phyloP scores from a whole-genome alignment of 2,888 invertebrate species.

The Platycheirus rosarum region DNA sequence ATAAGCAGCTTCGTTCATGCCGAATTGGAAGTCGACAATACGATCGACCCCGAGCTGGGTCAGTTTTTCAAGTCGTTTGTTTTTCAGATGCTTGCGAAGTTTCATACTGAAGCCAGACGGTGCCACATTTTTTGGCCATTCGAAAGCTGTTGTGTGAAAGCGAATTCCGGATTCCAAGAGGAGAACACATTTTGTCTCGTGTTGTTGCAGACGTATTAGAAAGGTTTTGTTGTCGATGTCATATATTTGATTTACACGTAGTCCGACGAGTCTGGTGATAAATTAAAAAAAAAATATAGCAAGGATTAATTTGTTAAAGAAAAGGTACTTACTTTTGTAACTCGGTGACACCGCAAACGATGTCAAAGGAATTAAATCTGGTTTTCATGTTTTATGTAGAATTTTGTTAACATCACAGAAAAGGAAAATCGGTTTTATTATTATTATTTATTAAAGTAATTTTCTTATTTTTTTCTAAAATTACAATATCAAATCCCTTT shows the following conservation, averaged over 20 bases:
- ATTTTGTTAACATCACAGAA: slow-evolving; percentile 5
- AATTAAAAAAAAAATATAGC: slow-evolving; percentile 69
- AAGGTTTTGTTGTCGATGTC: slow-evolving; percentile 98
- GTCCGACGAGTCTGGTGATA: slow-evolving; percentile 89
- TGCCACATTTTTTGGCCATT: slow-evolving; percentile 98
- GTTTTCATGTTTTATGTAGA: slow-evolving; percentile 88
- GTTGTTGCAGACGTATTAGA: slow-evolving; percentile 92
- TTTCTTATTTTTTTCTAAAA: too few relatives aligned
- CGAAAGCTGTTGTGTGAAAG: slow-evolving; percentile 96
- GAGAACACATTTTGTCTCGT: slow-evolving; percentile 93
- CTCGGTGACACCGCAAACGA: slow-evolving; percentile 94
- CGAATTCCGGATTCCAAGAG: slow-evolving; percentile 97
- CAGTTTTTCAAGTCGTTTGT: slow-evolving; percentile 94
- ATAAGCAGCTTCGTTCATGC: slow-evolving; percentile 95
- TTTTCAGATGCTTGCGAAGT: slow-evolving; percentile 97
- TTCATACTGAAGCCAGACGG: slow-evolving; percentile 99
- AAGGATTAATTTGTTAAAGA: slow-evolving; percentile 68
- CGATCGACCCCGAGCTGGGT: slow-evolving; percentile 95
- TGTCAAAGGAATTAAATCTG: slow-evolving; percentile 95
- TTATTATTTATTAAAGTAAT: background rate
- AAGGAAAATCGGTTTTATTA: background rate
- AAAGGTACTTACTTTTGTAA: slow-evolving; percentile 88
- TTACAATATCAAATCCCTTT: too few relatives aligned
- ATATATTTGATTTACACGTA: slow-evolving; percentile 98
- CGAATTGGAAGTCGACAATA: slow-evolving; percentile 97